Conservation (phyloP, 2,113 vertebrate species). For the Motacilla tschutschensis region DNA sequence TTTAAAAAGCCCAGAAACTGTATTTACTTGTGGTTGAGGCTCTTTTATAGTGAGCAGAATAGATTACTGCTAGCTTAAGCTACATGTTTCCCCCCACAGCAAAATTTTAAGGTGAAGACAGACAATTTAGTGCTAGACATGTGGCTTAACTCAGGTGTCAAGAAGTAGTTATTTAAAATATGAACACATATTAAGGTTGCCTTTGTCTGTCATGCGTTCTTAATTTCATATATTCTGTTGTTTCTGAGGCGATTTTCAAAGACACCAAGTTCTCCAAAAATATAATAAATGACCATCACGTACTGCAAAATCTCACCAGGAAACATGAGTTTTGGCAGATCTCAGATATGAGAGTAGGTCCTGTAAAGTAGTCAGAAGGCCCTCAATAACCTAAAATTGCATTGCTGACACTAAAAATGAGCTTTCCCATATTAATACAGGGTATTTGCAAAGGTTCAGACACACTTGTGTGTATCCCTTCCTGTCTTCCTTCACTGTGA, state of each 20-base stretch:
- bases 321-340: neutral
- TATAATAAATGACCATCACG: neutral
- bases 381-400: neutral
- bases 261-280: neutral
- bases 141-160: neutral
- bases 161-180: neutral
- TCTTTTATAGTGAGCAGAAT: neutral
- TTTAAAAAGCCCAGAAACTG: neutral
- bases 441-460: neutral
- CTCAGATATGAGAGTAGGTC: neutral
- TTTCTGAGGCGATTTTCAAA: neutral
- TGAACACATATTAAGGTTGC: fast-evolving
- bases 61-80: neutral
- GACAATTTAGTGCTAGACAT: neutral
- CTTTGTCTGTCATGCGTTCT: neutral
- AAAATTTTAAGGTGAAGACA: neutral
- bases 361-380: neutral
- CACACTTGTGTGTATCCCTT: neutral
- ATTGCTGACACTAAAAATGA: neutral
- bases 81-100: fast-evolving
- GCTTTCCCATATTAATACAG: neutral
- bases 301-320: neutral
- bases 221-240: neutral
- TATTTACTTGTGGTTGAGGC: neutral
- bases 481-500: neutral